Evolutionary conservation across 2,888 invertebrate species (phyloP), one percentile per base, ranked within the genome.

Genomic region (Cacoxenus indagator): DNA sequence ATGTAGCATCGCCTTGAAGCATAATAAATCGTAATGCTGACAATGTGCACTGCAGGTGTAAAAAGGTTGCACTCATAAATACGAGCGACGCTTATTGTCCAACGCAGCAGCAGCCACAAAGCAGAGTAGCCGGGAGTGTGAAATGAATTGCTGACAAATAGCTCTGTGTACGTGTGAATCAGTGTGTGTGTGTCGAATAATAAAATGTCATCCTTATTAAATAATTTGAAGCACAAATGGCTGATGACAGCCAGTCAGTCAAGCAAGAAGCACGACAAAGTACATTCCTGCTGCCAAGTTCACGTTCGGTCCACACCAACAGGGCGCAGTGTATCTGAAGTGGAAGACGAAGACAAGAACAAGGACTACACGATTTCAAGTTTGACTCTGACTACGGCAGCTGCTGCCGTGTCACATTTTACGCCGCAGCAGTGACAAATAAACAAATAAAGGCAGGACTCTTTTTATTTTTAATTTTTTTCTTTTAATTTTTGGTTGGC

Each of bases 371-470:
- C 17, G 17, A n/a, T 17, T 48, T 48, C 3, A n/a, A 4, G 4
- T 29, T 9, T 26, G 11, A 29, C n/a, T 59, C 4, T 29, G 6
- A n/a, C 59, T 14, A 14, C 73, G 75, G 59, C 22, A 51, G 27
- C 73, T 76, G 71, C 67, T 70, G 70, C 70, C 69, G 68, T 74
- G 78, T 74, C 76, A 75, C 74, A 74, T 70, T 76, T 72, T 71
- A 75, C 73, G 76, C 70, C 74, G 75, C 76, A 76, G 77, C 69
- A 74, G 77, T 74, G 73, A 75, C 78, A 71, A 75, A 79, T 77
- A 79, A 75, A 73, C 81, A 79, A 75, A 31, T 31, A 31, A 31
- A 5, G n/a, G 46, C 46, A 6, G 46, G 11, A 46, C 8, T 1
- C 1, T n/a, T n/a, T n/a, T n/a, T n/a, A n/a, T n/a, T n/a, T n/a